Evolutionary conservation across 2,113 vertebrate genomes (phyloP).

Genomic region (Gymnogyps californianus): DNA sequence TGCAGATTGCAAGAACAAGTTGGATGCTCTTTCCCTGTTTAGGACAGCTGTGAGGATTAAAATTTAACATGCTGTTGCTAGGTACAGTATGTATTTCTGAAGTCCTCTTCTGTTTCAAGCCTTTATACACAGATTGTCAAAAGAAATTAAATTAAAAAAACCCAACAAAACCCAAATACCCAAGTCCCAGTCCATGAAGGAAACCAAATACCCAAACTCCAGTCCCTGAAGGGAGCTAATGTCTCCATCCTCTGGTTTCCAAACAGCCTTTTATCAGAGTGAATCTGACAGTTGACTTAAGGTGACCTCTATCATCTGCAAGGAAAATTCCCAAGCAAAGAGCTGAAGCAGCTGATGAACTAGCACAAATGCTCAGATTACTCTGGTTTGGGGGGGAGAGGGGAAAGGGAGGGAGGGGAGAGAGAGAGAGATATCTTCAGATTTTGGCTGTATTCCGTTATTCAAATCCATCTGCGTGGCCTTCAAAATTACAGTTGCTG

Average conservation of each 20-base stretch:
- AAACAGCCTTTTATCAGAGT: not conserved
- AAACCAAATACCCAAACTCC: not conserved
- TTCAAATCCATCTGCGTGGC: not conserved
- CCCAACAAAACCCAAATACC: not conserved
- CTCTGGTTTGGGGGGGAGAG: not conserved
- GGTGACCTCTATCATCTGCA: not conserved
- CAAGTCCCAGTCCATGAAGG: not conserved
- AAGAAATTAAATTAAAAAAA: not conserved
- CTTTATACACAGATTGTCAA: not conserved
- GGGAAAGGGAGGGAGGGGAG: not conserved
- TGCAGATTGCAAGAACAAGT: not conserved
- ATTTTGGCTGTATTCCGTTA: not conserved
- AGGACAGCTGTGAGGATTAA: not conserved
- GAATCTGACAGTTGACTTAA: not conserved
- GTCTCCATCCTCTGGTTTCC: not conserved
- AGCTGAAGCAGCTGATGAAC: not conserved
- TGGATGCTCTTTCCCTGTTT: not conserved
- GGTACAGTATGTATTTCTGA: not conserved
- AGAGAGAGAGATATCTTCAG: not conserved
- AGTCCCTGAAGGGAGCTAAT: not conserved
- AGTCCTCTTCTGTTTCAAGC: not conserved
- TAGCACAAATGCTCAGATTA: not conserved
- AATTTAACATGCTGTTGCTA: not conserved
- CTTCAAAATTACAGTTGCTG: not conserved
- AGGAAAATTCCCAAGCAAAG: not conserved